These are phyloP conservation scores for Platerodrilus igneus DNA, from an alignment of 2,888 invertebrate species.

Conservation along the genomic window DNA sequence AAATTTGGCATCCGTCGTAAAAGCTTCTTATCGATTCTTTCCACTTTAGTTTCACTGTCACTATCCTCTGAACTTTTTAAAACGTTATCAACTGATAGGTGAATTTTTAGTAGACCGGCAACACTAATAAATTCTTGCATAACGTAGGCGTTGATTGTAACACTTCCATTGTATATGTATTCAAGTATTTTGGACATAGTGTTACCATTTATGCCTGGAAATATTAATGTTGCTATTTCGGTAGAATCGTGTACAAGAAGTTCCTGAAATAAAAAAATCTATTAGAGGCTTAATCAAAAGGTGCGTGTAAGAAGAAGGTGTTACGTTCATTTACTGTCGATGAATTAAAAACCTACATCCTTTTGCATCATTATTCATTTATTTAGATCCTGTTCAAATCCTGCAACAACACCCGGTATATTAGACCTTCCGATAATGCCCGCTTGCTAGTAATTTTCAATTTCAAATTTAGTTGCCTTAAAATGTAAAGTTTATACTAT, in stretches of 20 bases:
- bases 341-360: too few species aligned
- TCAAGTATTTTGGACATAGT: slow-evolving; percentile 61
- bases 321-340: too few species aligned
- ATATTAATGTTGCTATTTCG: slow-evolving; percentile 59
- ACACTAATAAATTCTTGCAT: slow-evolving; percentile 58
- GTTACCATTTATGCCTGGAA: slow-evolving; percentile 60
- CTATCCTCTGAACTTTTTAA: too few species aligned
- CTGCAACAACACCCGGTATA: too few species aligned
- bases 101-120: slow-evolving; percentile 45
- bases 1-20: slow-evolving; percentile 36
- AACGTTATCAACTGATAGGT: slow-evolving; percentile 34
- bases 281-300: too few species aligned
- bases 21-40: slow-evolving; percentile 19
- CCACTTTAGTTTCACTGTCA: neutral
- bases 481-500: too few species aligned
- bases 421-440: too few species aligned
- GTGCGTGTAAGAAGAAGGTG: too few species aligned
- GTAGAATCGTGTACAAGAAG: slow-evolving; percentile 42
- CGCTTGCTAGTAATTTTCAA: too few species aligned
- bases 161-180: slow-evolving; percentile 66
- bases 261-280: slow-evolving; percentile 33
- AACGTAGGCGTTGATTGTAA: slow-evolving; percentile 54
- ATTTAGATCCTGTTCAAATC: too few species aligned
- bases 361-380: too few species aligned
- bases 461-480: too few species aligned